Evolutionary conservation across 2,888 invertebrate genomes (phyloP).

Genomic region (Tillus elongatus): DNA sequence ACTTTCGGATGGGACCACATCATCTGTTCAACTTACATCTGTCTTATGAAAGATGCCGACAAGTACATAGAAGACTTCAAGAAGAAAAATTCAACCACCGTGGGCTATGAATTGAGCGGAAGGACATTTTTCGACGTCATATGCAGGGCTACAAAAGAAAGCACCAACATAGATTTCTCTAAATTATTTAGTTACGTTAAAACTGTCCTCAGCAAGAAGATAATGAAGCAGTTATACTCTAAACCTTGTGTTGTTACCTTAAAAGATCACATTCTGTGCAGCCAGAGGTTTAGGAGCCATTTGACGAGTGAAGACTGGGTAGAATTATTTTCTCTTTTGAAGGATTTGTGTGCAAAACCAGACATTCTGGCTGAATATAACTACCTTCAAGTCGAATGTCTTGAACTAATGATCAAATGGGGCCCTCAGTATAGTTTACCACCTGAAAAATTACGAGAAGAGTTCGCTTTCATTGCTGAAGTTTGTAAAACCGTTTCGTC

Average conservation of each 20-base stretch:
- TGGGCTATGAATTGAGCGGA: neutral
- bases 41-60: neutral
- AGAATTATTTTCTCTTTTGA: neutral
- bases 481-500: conserved; percentile 25
- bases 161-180: neutral
- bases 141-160: neutral
- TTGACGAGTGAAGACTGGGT: neutral
- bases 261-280: neutral
- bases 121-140: neutral
- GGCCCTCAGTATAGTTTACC: conserved; percentile 31
- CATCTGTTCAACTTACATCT: neutral
- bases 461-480: conserved; percentile 31
- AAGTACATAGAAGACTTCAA: neutral
- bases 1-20: neutral
- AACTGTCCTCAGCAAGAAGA: neutral
- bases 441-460: conserved; percentile 25
- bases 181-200: neutral
- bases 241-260: neutral
- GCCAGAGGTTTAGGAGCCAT: neutral
- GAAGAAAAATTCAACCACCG: neutral
- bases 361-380: neutral
- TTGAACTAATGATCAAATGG: conserved; percentile 29
- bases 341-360: neutral
- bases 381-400: conserved; percentile 23
- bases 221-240: neutral